These are phyloP conservation scores for Danio aesculapii DNA, from an alignment of 2,797 vertebrate species.

Conservation along the genomic window DNA sequence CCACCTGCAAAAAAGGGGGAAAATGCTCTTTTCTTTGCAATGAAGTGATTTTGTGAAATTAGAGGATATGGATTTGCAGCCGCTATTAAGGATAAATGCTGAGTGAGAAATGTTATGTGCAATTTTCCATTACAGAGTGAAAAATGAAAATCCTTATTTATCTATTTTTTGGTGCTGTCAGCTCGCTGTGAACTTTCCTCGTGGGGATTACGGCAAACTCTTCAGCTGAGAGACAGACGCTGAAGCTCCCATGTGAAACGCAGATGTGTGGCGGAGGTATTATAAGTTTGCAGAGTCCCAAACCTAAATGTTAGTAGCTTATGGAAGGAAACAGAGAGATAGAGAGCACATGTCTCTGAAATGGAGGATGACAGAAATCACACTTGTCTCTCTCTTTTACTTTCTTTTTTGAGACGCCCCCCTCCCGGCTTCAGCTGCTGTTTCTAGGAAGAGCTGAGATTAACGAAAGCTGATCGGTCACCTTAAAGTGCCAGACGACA, in stretches of 20 bases:
- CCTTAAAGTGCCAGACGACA: conserved; percentile 68
- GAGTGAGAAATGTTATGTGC: conserved; percentile 58
- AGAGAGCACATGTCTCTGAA: conserved; percentile 15
- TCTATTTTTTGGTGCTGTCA: conserved; percentile 75
- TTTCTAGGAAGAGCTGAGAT: conserved; percentile 69
- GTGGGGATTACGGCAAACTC: conserved; percentile 54
- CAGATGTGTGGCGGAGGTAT: conserved; percentile 31
- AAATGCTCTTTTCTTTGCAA: conserved; percentile 19
- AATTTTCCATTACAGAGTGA: conserved; percentile 71
- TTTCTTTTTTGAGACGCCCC: not conserved
- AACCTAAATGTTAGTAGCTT: conserved; percentile 44
- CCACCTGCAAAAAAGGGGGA: not conserved
- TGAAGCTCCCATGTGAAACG: conserved; percentile 56
- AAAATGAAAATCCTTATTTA: conserved; percentile 79
- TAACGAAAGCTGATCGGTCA: conserved; percentile 72
- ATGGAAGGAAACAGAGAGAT: conserved; percentile 24
- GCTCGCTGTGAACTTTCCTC: conserved; percentile 63
- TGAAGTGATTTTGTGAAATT: conserved; percentile 60
- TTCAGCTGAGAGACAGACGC: conserved; percentile 69
- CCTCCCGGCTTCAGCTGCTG: conserved; percentile 17
- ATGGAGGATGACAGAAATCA: conserved; percentile 43
- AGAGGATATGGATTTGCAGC: conserved; percentile 59
- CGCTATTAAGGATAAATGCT: conserved; percentile 65
- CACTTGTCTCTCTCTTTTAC: conserved; percentile 1
- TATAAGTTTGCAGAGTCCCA: conserved; percentile 31